Conservation (phyloP, 2,888 invertebrate species). For the Lepidocyrtoides sp. region DNA sequence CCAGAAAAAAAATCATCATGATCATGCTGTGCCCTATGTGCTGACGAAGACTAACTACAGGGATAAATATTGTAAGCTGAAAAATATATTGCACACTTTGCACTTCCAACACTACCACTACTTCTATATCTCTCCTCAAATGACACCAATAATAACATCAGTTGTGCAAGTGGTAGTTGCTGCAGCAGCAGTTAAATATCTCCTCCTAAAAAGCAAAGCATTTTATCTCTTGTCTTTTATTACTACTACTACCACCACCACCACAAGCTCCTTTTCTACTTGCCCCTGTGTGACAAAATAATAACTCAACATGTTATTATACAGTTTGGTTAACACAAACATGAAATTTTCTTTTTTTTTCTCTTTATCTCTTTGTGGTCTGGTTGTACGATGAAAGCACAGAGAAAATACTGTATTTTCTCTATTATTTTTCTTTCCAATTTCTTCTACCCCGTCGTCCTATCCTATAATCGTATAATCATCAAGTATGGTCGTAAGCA, state of each 20-base stretch:
- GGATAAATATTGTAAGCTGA: conserved; percentile 54
- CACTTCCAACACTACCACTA: not conserved
- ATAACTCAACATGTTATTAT: conserved; percentile 36
- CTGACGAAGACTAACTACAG: conserved; percentile 51
- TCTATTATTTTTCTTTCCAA: not conserved
- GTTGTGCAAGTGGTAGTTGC: not conserved
- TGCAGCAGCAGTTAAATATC: not conserved
- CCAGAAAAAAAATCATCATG: not conserved
- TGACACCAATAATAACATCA: not conserved
- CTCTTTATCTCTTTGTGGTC: too few species aligned
- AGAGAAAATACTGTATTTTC: not conserved
- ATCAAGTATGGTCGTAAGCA: not conserved
- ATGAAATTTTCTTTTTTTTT: too few species aligned
- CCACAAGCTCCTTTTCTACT: not conserved
- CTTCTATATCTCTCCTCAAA: not conserved
- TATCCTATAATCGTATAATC: not conserved
- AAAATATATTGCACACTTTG: conserved; percentile 31
- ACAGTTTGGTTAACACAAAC: conserved; percentile 5
- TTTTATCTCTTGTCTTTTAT: not conserved
- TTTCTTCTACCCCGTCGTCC: not conserved
- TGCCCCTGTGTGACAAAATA: not conserved
- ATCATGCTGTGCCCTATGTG: not conserved
- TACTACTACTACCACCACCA: too few species aligned
- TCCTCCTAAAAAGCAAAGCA: not conserved
- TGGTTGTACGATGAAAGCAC: not conserved